phyloP scores from a whole-genome alignment of 2,797 vertebrate species.

The Bovichtus diacanthus region DNA sequence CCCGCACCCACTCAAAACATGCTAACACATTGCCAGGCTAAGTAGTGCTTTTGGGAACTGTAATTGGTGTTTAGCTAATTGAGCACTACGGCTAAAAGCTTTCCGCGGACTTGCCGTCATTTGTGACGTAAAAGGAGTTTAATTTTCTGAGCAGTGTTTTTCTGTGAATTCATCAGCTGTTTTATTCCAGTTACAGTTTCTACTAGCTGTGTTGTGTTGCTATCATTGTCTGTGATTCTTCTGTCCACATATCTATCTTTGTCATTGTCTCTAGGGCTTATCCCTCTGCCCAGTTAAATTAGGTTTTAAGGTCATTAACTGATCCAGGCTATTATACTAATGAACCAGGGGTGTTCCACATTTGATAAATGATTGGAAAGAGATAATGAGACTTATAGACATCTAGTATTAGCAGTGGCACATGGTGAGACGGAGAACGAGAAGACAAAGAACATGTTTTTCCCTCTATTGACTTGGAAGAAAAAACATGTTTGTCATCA shows the following conservation, averaged over 20 bases:
- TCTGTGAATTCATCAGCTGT: conserved; percentile 8
- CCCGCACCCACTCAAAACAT: conserved; percentile 58
- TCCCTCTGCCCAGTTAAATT: conserved; percentile 65
- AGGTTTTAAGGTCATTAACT: conserved; percentile 76
- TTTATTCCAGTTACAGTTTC: conserved; percentile 29
- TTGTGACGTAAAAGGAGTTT: conserved; percentile 37
- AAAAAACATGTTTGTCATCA: conserved; percentile 21
- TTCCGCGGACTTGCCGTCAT: conserved; percentile 42
- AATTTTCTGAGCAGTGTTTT: conserved; percentile 13
- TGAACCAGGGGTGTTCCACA: conserved; percentile 67
- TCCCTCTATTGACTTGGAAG: background rate
- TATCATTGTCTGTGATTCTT: conserved; percentile 27
- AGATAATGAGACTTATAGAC: conserved; percentile 65
- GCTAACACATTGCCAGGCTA: conserved; percentile 49
- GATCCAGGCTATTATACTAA: conserved; percentile 71
- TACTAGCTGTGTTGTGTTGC: conserved; percentile 7
- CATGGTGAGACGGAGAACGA: conserved; percentile 1
- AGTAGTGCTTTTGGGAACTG: conserved; percentile 56
- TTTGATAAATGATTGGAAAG: conserved; percentile 67
- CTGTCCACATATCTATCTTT: conserved; percentile 49
- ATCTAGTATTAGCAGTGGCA: conserved; percentile 40
- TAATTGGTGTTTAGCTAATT: conserved; percentile 74
- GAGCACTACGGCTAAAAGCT: conserved; percentile 71
- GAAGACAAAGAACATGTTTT: conserved; percentile 37
- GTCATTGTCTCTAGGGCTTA: conserved; percentile 53